Evolutionary conservation across 2,797 vertebrate species (phyloP).

Genomic region (Micropoecilia bifurca): DNA sequence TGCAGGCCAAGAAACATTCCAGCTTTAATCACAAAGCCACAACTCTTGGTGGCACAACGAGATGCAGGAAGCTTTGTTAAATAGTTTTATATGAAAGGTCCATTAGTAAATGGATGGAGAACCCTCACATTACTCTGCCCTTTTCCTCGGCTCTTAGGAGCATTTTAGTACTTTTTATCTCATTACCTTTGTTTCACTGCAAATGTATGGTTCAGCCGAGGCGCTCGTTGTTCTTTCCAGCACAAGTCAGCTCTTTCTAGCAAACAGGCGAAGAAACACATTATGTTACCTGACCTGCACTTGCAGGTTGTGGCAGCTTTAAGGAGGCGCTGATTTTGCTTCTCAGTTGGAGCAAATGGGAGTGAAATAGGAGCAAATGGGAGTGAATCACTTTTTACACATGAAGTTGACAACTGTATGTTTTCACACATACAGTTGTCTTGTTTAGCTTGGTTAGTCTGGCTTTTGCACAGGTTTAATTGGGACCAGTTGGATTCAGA

Average conservation of each 20-base stretch:
- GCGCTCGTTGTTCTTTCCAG: conserved; percentile 11
- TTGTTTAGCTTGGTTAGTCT: not conserved
- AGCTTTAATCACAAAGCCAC: not conserved
- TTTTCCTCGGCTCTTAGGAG: conserved; percentile 3
- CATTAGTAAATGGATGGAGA: not conserved
- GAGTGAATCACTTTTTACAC: not conserved
- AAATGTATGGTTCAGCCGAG: conserved; percentile 2
- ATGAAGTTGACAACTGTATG: too few relatives aligned
- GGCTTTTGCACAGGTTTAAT: not conserved
- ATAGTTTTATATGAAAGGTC: conserved; percentile 12
- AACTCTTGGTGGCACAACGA: not conserved
- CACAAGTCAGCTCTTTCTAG: conserved; percentile 17
- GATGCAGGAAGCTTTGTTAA: conserved; percentile 5
- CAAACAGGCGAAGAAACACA: conserved; percentile 4
- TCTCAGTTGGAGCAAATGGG: not conserved
- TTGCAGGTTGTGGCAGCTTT: not conserved
- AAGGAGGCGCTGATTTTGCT: not conserved
- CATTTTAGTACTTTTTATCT: conserved; percentile 7
- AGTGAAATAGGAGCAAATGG: not conserved
- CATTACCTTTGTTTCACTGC: conserved; percentile 16
- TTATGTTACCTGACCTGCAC: conserved; percentile 9
- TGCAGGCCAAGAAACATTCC: not conserved
- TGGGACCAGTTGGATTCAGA: not conserved
- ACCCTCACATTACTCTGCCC: not conserved
- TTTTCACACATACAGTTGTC: not conserved